A percentile compares a stretch with the other conserved stretches of the same genome.
These are phyloP conservation scores for Triops longicaudatus DNA, from an alignment of 1,140 invertebrate genomes.

Conservation along the genomic window DNA sequence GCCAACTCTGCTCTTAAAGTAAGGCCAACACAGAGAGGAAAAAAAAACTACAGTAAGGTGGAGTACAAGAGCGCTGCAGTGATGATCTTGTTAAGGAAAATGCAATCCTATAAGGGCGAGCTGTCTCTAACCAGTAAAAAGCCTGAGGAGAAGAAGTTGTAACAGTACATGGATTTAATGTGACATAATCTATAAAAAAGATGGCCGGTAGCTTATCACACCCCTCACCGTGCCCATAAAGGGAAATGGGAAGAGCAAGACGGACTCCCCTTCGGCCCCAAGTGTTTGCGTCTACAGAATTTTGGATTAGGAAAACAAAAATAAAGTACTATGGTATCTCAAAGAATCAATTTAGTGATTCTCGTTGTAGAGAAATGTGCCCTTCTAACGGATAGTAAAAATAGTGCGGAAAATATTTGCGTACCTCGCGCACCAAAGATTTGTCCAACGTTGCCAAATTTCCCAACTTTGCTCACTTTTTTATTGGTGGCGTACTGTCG, in stretches of 20 bases:
- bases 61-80: neutral
- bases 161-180: constrained; percentile 13
- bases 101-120: neutral
- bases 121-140: neutral
- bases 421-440: neutral
- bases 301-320: neutral
- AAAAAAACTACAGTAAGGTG: neutral
- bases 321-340: neutral
- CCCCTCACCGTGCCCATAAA: neutral
- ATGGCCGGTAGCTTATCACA: neutral
- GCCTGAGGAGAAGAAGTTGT: neutral
- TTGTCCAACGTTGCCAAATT: neutral
- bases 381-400: neutral
- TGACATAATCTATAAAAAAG: constrained; percentile 8
- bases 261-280: neutral
- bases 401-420: neutral
- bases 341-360: neutral
- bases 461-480: neutral
- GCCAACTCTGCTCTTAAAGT: neutral
- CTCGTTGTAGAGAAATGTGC: neutral
- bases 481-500: neutral
- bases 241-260: neutral
- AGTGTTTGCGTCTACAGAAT: neutral
- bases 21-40: neutral
- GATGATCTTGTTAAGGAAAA: constrained; percentile 12